These are phyloP conservation scores for Leptura quadrifasciata DNA, from an alignment of 2,888 invertebrate genomes.

Conservation along the genomic window DNA sequence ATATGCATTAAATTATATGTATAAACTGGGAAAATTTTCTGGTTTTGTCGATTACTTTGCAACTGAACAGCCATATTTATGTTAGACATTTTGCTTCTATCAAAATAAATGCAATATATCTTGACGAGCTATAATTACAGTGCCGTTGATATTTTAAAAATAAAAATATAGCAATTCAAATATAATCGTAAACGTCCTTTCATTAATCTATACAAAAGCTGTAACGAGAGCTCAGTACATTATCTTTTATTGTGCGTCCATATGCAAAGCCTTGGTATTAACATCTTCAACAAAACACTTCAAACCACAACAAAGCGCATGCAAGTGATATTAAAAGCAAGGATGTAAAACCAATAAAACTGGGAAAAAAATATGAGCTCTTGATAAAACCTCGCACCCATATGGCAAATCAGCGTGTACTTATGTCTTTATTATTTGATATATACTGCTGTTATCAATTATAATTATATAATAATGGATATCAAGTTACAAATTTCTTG, in stretches of 20 bases:
- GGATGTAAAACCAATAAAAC: slow-evolving; percentile 1
- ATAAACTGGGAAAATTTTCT: too few relatives aligned
- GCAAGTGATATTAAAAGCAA: slow-evolving; percentile 7
- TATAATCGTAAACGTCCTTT: neutral
- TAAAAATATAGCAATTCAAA: neutral
- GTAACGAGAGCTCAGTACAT: slow-evolving; percentile 4
- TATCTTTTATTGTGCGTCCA: neutral
- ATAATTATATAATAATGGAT: neutral
- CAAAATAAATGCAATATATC: neutral
- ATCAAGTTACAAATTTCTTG: slow-evolving; percentile 6
- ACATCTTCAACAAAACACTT: neutral
- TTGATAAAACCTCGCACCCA: slow-evolving; percentile 2
- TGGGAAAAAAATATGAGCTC: neutral
- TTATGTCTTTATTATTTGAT: neutral
- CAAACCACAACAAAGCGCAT: slow-evolving; percentile 1
- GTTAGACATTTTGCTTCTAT: neutral
- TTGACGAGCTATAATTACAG: neutral
- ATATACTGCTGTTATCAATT: neutral
- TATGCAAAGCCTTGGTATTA: neutral
- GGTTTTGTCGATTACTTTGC: too few relatives aligned
- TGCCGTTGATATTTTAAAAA: neutral
- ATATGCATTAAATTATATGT: too few relatives aligned
- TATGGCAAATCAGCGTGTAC: neutral
- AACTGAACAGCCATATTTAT: too few relatives aligned
- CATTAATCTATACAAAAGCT: neutral